These are phyloP conservation scores for Drosophila prostipennis DNA, from an alignment of 2,888 invertebrate genomes.

Conservation along the genomic window DNA sequence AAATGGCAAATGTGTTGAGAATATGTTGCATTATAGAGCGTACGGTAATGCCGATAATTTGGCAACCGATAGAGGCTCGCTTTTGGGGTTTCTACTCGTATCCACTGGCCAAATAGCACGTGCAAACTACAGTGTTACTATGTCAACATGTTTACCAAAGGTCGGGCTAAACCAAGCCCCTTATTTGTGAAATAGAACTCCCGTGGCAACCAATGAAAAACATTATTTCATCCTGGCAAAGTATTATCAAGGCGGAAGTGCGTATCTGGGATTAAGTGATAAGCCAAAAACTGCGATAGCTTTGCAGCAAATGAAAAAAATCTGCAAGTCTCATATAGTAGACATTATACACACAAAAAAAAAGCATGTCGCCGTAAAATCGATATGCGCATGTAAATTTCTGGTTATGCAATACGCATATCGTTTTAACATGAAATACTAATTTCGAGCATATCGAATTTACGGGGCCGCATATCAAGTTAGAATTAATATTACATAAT, in stretches of 20 bases:
- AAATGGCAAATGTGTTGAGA: conserved; percentile 33
- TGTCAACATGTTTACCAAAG: conserved; percentile 15
- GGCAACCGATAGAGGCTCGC: conserved; percentile 6
- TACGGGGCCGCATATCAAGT: too few relatives aligned
- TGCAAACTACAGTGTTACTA: not conserved
- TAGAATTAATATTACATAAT: too few relatives aligned
- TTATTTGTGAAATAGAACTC: too few relatives aligned
- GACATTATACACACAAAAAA: too few relatives aligned
- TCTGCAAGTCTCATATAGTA: not conserved
- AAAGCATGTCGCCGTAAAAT: too few relatives aligned
- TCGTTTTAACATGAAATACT: too few relatives aligned
- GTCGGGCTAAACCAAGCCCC: too few relatives aligned
- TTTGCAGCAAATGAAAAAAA: conserved; percentile 5
- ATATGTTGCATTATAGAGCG: conserved; percentile 46
- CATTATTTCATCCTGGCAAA: not conserved
- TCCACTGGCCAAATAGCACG: conserved; percentile 20
- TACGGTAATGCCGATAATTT: conserved; percentile 42
- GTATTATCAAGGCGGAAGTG: conserved; percentile 32
- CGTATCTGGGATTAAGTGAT: conserved; percentile 20
- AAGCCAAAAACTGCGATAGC: conserved; percentile 23
- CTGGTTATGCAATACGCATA: too few relatives aligned
- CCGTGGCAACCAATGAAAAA: not conserved
- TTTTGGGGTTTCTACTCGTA: conserved; percentile 7
- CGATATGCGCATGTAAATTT: too few relatives aligned
- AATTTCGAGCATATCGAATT: too few relatives aligned